phyloP scores from a whole-genome alignment of 2,888 invertebrate genomes.

The Latrodectus elegans region DNA sequence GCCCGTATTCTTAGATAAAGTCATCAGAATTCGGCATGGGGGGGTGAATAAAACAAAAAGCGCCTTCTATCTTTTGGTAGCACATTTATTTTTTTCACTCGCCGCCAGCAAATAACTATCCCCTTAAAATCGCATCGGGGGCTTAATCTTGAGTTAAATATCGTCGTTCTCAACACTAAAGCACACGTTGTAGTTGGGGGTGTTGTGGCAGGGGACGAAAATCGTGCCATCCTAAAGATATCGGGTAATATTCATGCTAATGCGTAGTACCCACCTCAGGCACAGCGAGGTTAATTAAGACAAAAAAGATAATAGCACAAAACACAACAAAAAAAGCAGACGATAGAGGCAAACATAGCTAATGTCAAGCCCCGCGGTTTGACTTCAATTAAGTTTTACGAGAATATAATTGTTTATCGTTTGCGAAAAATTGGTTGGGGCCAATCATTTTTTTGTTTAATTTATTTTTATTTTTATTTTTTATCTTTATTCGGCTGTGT shows the following conservation, averaged over 20 bases:
- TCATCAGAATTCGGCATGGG: constrained; percentile 28
- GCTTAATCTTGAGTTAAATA: constrained; percentile 57
- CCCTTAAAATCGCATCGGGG: constrained; percentile 42
- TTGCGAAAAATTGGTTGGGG: constrained; percentile 62
- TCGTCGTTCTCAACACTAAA: constrained; percentile 48
- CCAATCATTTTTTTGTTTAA: constrained; percentile 27
- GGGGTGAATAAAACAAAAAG: background rate
- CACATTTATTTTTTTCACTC: constrained; percentile 12
- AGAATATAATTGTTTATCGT: constrained; percentile 68
- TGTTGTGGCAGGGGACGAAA: constrained; percentile 1
- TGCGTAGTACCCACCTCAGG: constrained; percentile 46
- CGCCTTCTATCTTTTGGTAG: constrained; percentile 3
- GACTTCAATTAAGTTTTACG: constrained; percentile 68
- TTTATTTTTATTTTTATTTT: too few species aligned
- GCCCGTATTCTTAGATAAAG: constrained; percentile 37
- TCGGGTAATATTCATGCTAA: constrained; percentile 42
- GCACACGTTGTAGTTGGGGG: constrained; percentile 38
- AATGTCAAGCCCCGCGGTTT: constrained; percentile 45
- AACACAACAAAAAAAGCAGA: constrained; percentile 43
- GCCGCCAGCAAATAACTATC: background rate
- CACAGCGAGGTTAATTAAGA: constrained; percentile 59
- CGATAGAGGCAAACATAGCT: constrained; percentile 55
- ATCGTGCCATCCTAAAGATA: constrained; percentile 31
- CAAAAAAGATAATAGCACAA: constrained; percentile 9
- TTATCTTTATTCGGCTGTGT: too few species aligned